Conservation (phyloP, 1,140 invertebrate genomes). For the Drosophila trapezifrons region DNA sequence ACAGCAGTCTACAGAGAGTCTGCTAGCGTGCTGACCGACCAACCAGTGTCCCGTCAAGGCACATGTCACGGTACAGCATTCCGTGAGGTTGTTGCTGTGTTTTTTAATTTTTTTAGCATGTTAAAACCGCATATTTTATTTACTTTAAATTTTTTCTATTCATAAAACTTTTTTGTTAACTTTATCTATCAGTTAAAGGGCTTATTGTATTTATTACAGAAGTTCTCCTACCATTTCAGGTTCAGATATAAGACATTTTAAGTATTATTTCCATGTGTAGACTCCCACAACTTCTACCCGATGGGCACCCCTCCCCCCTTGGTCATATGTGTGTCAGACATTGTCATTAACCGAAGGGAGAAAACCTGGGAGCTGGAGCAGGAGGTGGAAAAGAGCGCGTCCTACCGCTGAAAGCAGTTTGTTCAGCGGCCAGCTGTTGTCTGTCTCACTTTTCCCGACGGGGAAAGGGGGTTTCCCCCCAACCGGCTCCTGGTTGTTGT, state of each 20-base stretch:
- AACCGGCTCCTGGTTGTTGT: slow-evolving; percentile 1
- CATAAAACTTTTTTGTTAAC: neutral
- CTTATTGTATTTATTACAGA: neutral
- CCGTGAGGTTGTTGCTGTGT: neutral
- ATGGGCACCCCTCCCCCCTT: neutral
- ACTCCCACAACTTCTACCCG: slow-evolving; percentile 9
- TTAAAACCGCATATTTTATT: neutral
- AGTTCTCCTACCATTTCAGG: no score
- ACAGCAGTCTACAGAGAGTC: no score
- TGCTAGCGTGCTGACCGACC: no score
- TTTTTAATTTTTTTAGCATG: neutral
- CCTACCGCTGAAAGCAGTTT: slow-evolving; percentile 38
- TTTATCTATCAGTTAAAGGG: no score
- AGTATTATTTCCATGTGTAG: slow-evolving; percentile 2
- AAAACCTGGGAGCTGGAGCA: neutral
- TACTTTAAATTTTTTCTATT: neutral
- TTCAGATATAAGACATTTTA: neutral
- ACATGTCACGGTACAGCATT: neutral
- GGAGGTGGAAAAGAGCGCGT: slow-evolving; percentile 5
- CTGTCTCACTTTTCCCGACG: slow-evolving; percentile 4
- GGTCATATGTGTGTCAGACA: slow-evolving; percentile 52
- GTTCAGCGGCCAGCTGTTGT: slow-evolving; percentile 54
- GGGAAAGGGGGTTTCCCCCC: no score
- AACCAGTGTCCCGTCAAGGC: no score
- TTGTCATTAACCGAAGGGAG: slow-evolving; percentile 37